Evolutionary conservation across 2,797 vertebrate species (phyloP), one percentile per base, ranked within the genome.

Genomic region (Catamblyrhynchus diadema): DNA sequence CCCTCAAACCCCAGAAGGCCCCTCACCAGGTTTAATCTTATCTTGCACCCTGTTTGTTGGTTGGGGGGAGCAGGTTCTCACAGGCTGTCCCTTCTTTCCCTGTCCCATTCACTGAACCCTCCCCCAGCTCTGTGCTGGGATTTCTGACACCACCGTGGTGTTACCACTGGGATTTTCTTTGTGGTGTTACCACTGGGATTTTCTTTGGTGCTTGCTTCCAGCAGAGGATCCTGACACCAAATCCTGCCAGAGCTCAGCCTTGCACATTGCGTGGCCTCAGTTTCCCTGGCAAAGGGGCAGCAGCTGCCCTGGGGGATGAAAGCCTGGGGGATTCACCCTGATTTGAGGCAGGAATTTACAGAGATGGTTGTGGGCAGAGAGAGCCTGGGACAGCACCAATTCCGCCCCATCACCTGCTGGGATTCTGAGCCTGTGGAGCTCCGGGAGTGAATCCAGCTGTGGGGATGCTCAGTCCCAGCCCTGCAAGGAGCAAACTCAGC

Each of bases 361-460:
- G 48, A 20, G 32, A 30, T 28, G 19, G 14, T 0, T 44, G 44
- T 20, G 41, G 27, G 27, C 60, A 78, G 35, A 28, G 37, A 83
- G 85, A 82, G 51, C 37, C 53, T 53, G 18, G 16, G 5, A 30
- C 54, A 57, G 64, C 54, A 56, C 61, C 30, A 9, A 1, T 67
- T 86, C 32, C 48, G n/a, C 72, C 48, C 62, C 9, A 2, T 66
- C 17, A 39, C 22, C 79, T 86, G 47, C 25, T 13, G 65, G 91
- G 93, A 87, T 94, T 80, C 64, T 53, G 70, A 91, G 86, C 47
- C 79, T 81, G 10, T 39, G 91, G 86, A 75, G 75, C 79, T 89
- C 24, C 77, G 35, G 80, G 69, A 89, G 28, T 1, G 3, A 64
- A 9, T 59, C n/a, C 17, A 21, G 0, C 57, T 28, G 13, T 27